Evolutionary conservation across 2,797 vertebrate species (phyloP).

Genomic region (Cebuella pygmaea): DNA sequence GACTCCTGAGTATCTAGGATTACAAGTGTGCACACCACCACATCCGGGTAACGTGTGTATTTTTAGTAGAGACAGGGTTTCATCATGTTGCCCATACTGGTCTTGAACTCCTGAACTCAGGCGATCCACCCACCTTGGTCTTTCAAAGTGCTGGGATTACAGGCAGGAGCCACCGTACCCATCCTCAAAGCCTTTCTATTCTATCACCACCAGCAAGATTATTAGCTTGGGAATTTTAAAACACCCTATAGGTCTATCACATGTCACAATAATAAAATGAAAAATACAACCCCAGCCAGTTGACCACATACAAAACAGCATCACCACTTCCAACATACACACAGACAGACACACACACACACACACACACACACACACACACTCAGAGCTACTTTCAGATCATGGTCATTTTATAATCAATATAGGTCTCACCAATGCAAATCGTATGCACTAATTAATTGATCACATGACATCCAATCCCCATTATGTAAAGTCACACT

Average conservation of each 20-base stretch:
- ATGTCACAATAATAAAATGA: background rate
- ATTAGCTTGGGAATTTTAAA: background rate
- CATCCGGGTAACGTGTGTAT: too few species aligned
- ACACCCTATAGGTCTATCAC: background rate
- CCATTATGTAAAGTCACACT: background rate
- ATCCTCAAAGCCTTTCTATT: background rate
- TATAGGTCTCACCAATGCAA: background rate
- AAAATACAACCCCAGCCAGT: background rate
- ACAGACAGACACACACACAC: background rate
- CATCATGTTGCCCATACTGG: too few species aligned
- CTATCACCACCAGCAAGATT: background rate
- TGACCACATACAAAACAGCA: background rate
- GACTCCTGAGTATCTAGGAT: too few species aligned
- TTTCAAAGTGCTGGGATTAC: too few species aligned
- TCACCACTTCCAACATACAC: background rate
- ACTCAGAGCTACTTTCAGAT: background rate
- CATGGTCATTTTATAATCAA: background rate
- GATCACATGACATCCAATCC: background rate
- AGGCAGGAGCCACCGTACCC: too few species aligned
- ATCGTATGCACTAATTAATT: background rate
- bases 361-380: background rate
- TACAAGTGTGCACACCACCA: too few species aligned
- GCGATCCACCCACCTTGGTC: rapidly evolving
- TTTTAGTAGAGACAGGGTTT: too few species aligned
- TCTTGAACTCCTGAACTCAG: too few species aligned